phyloP scores from a whole-genome alignment of 2,888 invertebrate species.

The Steinernema scapterisci region DNA sequence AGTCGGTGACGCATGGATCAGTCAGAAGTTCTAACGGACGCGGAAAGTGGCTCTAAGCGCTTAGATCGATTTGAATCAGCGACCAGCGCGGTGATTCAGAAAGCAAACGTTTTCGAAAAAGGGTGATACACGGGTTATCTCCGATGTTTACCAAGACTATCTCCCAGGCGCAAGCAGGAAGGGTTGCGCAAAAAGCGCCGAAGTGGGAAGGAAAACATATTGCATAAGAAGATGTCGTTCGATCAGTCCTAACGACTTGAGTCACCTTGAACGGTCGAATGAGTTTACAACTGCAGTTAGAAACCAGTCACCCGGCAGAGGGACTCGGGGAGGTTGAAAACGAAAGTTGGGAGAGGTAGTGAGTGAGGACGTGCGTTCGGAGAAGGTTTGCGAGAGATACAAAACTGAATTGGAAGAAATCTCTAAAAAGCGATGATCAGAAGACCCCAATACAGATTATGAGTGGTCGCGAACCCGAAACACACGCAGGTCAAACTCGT shows the following conservation, averaged over 20 bases:
- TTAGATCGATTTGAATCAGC: not conserved
- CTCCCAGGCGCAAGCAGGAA: not conserved
- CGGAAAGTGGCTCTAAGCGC: not conserved
- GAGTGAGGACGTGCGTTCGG: no score
- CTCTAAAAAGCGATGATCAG: no score
- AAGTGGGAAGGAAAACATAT: not conserved
- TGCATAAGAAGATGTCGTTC: slow-evolving; percentile 28
- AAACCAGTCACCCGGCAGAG: not conserved
- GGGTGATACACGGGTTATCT: not conserved
- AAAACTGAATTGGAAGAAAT: not conserved
- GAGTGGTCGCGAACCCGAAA: no score
- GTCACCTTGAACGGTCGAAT: slow-evolving; percentile 26
- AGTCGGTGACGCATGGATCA: not conserved
- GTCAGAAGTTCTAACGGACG: not conserved
- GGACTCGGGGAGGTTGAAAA: not conserved
- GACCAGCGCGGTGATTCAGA: not conserved
- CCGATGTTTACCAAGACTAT: not conserved
- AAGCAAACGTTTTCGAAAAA: not conserved
- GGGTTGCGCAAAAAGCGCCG: not conserved
- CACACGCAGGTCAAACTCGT: not conserved
- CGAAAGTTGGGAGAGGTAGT: no score
- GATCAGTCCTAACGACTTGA: not conserved
- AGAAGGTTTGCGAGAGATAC: not conserved
- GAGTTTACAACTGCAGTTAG: not conserved
- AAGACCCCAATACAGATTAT: no score